These are phyloP conservation scores for Oceanites oceanicus DNA, from an alignment of 2,113 vertebrate genomes.

Conservation along the genomic window DNA sequence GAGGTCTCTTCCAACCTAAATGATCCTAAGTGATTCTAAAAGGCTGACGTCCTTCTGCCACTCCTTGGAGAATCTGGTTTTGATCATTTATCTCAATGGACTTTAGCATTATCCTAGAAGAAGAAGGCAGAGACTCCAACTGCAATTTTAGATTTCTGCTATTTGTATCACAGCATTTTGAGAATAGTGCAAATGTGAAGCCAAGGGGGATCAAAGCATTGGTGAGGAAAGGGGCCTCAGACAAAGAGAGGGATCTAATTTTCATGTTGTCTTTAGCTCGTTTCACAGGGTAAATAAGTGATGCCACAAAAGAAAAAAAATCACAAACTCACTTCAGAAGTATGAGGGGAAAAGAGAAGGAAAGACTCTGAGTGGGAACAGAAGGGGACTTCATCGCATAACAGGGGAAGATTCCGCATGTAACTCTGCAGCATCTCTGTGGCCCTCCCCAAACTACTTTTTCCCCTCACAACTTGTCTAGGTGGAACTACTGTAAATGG, in stretches of 20 bases:
- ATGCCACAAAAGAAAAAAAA: background rate
- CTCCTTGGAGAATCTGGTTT: background rate
- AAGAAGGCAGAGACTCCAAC: background rate
- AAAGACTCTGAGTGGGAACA: background rate
- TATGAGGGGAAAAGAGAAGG: background rate
- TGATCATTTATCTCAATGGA: background rate
- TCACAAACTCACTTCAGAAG: background rate
- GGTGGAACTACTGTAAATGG: background rate
- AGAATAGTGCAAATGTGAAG: background rate
- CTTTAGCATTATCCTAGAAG: background rate
- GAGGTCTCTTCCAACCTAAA: no score
- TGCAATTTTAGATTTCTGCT: background rate
- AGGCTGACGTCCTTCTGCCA: background rate
- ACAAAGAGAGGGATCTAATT: background rate
- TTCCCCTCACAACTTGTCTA: background rate
- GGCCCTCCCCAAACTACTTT: background rate
- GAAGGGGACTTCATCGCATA: background rate
- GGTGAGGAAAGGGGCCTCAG: background rate
- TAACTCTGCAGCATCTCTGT: background rate
- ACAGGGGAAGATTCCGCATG: background rate
- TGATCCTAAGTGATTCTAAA: background rate
- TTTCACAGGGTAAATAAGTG: background rate
- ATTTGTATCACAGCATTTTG: background rate
- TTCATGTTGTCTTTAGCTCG: background rate
- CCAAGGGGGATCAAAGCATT: background rate